These are phyloP conservation scores for Cardiocondyla obscurior DNA, from an alignment of 1,140 invertebrate genomes.

Conservation along the genomic window DNA sequence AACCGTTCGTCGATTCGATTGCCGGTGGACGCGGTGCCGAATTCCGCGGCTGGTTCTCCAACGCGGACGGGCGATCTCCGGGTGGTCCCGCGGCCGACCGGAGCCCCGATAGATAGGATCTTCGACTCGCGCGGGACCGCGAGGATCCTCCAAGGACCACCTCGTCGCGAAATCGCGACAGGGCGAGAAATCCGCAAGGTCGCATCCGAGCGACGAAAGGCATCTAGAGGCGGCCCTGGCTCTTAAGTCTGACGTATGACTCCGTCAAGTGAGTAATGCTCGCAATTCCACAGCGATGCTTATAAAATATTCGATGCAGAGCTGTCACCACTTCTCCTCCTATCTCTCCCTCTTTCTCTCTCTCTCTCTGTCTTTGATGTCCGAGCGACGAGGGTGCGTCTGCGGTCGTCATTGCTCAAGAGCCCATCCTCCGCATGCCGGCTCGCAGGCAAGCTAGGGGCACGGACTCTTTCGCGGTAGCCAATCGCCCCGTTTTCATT, in stretches of 20 bases:
- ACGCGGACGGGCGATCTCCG: too few species aligned
- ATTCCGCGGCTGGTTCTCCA: too few species aligned
- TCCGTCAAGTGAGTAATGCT: slow-evolving; percentile 73
- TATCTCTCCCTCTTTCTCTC: background rate
- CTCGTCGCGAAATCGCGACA: background rate
- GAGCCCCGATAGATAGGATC: too few species aligned
- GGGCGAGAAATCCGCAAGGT: slow-evolving; percentile 13
- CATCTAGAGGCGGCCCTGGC: slow-evolving; percentile 64
- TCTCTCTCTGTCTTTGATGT: slow-evolving; percentile 64
- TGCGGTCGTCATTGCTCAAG: slow-evolving; percentile 25
- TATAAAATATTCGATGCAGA: slow-evolving; percentile 71
- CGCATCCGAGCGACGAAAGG: background rate
- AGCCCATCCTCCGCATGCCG: background rate
- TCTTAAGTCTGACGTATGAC: slow-evolving; percentile 66
- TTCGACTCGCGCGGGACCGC: background rate
- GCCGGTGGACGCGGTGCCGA: too few species aligned
- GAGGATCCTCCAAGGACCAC: background rate
- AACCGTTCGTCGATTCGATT: too few species aligned
- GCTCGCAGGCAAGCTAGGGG: background rate
- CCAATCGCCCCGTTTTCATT: background rate
- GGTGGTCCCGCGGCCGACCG: too few species aligned
- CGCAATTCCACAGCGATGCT: slow-evolving; percentile 67
- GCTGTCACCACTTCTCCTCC: slow-evolving; percentile 41
- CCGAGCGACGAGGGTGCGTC: slow-evolving; percentile 48
- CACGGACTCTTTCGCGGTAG: background rate